A percentile compares a stretch with the other conserved stretches of the same genome.
Conservation (phyloP, 2,113 vertebrate species). For the Sinocyclocheilus anophthalmus region DNA sequence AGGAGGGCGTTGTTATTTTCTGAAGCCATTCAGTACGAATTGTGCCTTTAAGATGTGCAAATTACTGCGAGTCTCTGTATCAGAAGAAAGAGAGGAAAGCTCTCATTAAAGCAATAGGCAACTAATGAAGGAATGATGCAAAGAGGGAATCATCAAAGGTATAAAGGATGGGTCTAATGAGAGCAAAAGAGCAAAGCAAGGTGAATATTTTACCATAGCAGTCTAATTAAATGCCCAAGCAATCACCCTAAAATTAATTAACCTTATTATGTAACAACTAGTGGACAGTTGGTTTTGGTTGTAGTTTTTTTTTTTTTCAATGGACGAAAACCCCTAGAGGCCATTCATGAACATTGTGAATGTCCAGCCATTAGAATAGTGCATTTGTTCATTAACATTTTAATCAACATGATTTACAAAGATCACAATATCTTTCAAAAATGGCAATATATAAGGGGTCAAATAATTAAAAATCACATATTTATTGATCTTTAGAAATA, state of each 20-base stretch:
- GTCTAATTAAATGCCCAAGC: slow-evolving; percentile 32
- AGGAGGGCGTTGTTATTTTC: slow-evolving; percentile 27
- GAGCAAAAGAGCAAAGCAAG: slow-evolving; percentile 40
- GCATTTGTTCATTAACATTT: neutral
- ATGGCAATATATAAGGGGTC: neutral
- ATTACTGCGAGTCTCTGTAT: slow-evolving; percentile 36
- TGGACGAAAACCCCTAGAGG: neutral
- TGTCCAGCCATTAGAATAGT: neutral
- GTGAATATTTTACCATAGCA: slow-evolving; percentile 44
- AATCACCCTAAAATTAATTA: slow-evolving; percentile 38
- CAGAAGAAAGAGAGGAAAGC: slow-evolving; percentile 33
- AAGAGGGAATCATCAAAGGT: slow-evolving; percentile 32
- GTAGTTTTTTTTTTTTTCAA: neutral
- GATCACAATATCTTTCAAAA: neutral
- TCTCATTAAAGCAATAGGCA: slow-evolving; percentile 49
- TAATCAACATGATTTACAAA: neutral
- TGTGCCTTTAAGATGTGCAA: slow-evolving; percentile 43
- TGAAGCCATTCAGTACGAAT: slow-evolving; percentile 4
- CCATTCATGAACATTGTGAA: neutral
- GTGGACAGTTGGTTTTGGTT: neutral
- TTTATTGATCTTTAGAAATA: neutral
- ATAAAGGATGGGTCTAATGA: slow-evolving; percentile 22
- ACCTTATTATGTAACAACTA: slow-evolving; percentile 30
- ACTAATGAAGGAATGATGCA: slow-evolving; percentile 43
- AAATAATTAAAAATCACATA: neutral